These are phyloP conservation scores for Fistularia commersonii DNA, from an alignment of 2,797 vertebrate genomes.

Conservation along the genomic window DNA sequence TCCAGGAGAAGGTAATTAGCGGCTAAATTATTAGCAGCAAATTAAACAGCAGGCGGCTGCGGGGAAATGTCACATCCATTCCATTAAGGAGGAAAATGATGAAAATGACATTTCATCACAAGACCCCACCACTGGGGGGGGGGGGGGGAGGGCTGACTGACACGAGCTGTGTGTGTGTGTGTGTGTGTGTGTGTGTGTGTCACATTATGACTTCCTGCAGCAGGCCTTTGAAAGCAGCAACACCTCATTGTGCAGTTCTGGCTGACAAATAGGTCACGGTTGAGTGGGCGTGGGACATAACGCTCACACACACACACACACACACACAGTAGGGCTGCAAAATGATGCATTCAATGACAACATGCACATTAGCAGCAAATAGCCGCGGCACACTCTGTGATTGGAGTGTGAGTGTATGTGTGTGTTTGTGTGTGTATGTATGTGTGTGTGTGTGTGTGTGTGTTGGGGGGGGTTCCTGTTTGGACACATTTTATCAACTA, in stretches of 20 bases:
- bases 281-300: conserved; percentile 38
- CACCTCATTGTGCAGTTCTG: conserved; percentile 61
- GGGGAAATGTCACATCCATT: conserved; percentile 24
- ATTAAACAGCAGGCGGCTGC: conserved; percentile 15
- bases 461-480: conserved; percentile 8
- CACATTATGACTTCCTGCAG: conserved; percentile 58
- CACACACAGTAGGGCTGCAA: conserved; percentile 33
- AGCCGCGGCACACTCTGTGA: too few species aligned
- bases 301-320: conserved; percentile 12
- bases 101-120: conserved; percentile 33
- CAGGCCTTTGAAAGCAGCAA: conserved; percentile 62
- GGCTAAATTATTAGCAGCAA: conserved; percentile 20
- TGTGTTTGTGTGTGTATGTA: too few species aligned
- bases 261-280: conserved; percentile 47
- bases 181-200: conserved; percentile 18
- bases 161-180: conserved; percentile 26
- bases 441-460: too few species aligned
- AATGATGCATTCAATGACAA: conserved; percentile 35
- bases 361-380: conserved; percentile 24
- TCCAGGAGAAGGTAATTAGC: too few species aligned
- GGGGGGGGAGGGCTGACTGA: conserved; percentile 28
- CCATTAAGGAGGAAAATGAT: conserved; percentile 32
- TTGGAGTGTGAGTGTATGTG: too few species aligned
- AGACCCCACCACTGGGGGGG: conserved; percentile 20
- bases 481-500: conserved; percentile 29